These are phyloP conservation scores for Eubucco bourcierii DNA, from an alignment of 2,113 vertebrate species.

Conservation along the genomic window DNA sequence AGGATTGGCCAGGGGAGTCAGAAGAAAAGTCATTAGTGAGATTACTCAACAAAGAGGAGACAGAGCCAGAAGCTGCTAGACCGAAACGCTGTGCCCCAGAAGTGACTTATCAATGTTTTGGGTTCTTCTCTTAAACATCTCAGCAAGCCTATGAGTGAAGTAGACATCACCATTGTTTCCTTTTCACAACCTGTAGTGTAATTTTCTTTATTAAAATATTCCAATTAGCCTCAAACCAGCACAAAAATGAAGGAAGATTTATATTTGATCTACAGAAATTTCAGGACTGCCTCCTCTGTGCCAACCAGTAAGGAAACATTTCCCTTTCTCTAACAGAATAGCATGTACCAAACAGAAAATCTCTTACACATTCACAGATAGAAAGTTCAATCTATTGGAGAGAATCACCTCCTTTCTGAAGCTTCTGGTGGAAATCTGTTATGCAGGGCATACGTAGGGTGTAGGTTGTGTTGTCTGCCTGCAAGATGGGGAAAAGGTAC, in stretches of 20 bases:
- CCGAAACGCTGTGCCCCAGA: no score
- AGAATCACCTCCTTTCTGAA: not conserved
- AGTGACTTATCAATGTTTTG: no score
- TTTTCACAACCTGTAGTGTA: no score
- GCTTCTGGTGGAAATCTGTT: not conserved
- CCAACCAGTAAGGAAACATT: not conserved
- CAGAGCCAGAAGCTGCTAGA: no score
- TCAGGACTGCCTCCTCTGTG: not conserved
- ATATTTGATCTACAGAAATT: not conserved
- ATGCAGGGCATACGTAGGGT: fast-evolving
- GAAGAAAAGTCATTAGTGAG: no score
- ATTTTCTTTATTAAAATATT: no score
- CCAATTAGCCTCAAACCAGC: no score
- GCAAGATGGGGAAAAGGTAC: not conserved
- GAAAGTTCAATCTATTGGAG: not conserved
- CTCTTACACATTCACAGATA: not conserved
- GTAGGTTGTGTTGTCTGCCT: not conserved
- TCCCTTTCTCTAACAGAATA: not conserved
- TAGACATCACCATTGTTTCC: no score
- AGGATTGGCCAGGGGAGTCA: no score
- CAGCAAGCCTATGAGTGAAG: no score
- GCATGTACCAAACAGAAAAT: not conserved
- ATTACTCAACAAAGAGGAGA: no score
- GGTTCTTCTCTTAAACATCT: no score
- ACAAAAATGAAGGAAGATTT: not conserved